Evolutionary conservation across 1,140 invertebrate species (phyloP).

Genomic region (Xylocopa sonorina): DNA sequence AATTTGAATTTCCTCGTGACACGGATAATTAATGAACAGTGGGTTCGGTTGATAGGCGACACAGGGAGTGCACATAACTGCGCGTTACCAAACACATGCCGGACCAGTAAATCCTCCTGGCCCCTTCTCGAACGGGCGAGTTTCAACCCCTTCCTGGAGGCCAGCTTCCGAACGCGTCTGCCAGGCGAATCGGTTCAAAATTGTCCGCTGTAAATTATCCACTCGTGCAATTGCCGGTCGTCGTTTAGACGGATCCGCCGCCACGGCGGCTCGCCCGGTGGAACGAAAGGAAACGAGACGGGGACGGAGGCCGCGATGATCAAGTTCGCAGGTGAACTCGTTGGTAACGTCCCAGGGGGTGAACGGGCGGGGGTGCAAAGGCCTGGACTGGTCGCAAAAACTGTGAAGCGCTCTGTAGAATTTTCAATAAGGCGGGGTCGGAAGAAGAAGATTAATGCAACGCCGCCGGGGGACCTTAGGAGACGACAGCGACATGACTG

Average conservation of each 20-base stretch:
- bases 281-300: conserved; percentile 29
- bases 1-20: too few species aligned
- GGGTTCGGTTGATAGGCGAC: too few species aligned
- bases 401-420: conserved; percentile 74
- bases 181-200: neutral
- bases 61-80: too few species aligned
- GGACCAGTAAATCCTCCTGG: neutral
- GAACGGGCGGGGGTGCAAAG: conserved; percentile 56
- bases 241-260: neutral
- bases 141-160: neutral
- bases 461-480: conserved; percentile 71
- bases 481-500: conserved; percentile 73
- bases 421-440: conserved; percentile 74
- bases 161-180: neutral
- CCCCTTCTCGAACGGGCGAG: too few species aligned
- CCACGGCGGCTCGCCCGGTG: neutral
- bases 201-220: neutral
- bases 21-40: too few species aligned
- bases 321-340: conserved; percentile 38
- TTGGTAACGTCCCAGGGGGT: conserved; percentile 34
- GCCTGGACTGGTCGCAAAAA: conserved; percentile 68
- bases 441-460: conserved; percentile 77
- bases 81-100: neutral
- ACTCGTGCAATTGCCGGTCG: neutral
- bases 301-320: conserved; percentile 35